Evolutionary conservation across 2,888 invertebrate species (phyloP).

Genomic region (Euplexia lucipara): DNA sequence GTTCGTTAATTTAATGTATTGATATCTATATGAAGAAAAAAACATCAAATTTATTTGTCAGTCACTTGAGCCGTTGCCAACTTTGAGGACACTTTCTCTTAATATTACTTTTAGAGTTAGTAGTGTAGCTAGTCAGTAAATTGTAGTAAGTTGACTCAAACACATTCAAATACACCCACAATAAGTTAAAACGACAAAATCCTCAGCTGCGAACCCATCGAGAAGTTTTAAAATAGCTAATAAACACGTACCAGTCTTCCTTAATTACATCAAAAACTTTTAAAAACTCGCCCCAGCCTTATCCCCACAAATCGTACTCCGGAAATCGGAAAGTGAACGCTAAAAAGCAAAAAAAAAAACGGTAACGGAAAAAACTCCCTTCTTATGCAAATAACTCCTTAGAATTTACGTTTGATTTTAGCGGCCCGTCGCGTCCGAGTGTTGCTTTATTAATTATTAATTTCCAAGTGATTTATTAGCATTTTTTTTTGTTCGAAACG

Average conservation of each 20-base stretch:
- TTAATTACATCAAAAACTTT: background rate
- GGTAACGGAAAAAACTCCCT: conserved; percentile 76
- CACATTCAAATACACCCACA: no score
- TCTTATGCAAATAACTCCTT: conserved; percentile 86
- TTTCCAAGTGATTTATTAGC: conserved; percentile 89
- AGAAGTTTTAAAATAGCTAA: background rate
- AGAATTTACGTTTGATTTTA: conserved; percentile 86
- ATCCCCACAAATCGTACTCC: conserved; percentile 70
- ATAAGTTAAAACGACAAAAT: no score
- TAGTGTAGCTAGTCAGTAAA: no score
- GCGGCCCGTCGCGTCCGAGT: conserved; percentile 77
- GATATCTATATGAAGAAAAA: no score
- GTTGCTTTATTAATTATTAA: conserved; percentile 88
- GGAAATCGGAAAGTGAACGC: conserved; percentile 77
- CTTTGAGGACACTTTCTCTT: no score
- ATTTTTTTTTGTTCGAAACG: conserved; percentile 68
- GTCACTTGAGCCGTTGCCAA: no score
- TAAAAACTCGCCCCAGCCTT: conserved; percentile 16
- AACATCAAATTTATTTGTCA: no score
- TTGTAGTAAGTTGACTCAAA: no score
- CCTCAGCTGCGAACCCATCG: accelerated
- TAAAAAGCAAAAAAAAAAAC: conserved; percentile 67
- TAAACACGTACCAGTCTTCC: background rate
- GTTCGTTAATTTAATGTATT: no score
- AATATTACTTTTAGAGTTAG: no score